Conservation (phyloP, 1,140 invertebrate genomes). For the Drosophila micromelanica region DNA sequence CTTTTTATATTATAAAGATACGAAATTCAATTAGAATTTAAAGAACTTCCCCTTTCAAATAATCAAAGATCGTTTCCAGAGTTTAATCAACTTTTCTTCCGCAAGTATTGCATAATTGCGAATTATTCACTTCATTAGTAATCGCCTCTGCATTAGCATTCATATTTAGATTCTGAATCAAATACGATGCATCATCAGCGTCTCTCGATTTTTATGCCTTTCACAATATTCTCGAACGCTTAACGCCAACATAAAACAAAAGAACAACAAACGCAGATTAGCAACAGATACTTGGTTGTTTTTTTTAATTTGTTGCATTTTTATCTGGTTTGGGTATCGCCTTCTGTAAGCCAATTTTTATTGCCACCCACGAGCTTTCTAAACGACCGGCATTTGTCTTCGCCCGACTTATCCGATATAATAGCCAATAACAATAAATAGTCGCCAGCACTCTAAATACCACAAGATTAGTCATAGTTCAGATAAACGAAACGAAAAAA, state of each 20-base stretch:
- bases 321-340: constrained; percentile 38
- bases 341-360: constrained; percentile 7
- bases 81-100: constrained; percentile 35
- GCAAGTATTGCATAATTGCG: constrained; percentile 33
- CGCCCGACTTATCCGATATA: constrained; percentile 41
- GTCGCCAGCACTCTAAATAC: constrained; percentile 70
- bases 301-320: constrained; percentile 25
- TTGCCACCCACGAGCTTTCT: constrained; percentile 58
- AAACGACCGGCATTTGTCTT: constrained; percentile 55
- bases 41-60: constrained; percentile 32
- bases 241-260: constrained; percentile 49
- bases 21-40: no score
- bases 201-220: constrained; percentile 50
- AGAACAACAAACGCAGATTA: constrained; percentile 51
- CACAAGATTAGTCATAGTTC: constrained; percentile 68
- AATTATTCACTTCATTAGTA: constrained; percentile 24
- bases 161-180: constrained; percentile 7
- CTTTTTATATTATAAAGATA: no score
- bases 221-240: constrained; percentile 65
- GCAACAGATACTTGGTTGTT: constrained; percentile 54
- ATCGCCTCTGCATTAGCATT: constrained; percentile 33
- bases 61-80: constrained; percentile 10
- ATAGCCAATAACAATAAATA: constrained; percentile 29
- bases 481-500: constrained; percentile 21
- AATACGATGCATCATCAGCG: constrained; percentile 55